phyloP scores from a whole-genome alignment of 2,113 vertebrate genomes.

The Mesoclemmys tuberculata region DNA sequence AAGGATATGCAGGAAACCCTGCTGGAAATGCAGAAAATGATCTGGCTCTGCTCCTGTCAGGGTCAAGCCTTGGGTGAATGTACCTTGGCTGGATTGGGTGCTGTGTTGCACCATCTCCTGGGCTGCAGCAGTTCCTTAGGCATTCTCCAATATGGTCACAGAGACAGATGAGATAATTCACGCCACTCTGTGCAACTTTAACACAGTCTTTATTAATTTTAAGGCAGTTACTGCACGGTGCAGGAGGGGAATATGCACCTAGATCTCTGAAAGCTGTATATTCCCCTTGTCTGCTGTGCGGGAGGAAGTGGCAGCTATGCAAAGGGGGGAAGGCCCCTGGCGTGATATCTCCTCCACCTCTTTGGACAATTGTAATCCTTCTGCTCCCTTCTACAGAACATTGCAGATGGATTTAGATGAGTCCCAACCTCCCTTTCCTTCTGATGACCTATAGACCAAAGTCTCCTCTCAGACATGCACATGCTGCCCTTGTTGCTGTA shows the following conservation, averaged over 20 bases:
- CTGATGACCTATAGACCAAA: neutral
- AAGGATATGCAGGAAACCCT: neutral
- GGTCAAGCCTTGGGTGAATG: neutral
- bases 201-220: neutral
- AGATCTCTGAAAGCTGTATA: neutral
- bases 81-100: neutral
- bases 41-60: neutral
- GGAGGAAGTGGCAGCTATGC: neutral
- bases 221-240: neutral
- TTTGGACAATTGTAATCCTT: neutral
- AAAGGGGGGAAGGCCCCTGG: neutral
- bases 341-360: neutral
- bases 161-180: fast-evolving
- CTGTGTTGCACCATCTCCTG: neutral
- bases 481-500: neutral
- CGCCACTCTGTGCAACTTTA: fast-evolving
- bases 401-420: neutral
- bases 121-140: no score
- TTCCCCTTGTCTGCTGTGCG: neutral
- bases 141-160: fast-evolving
- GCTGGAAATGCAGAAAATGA: neutral
- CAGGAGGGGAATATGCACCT: neutral
- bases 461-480: neutral
- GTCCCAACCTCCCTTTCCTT: neutral
- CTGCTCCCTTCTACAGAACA: neutral